Evolutionary conservation across 2,888 invertebrate genomes (phyloP), one percentile per base, ranked within the genome.

Genomic region (Luffia ferchaultella): DNA sequence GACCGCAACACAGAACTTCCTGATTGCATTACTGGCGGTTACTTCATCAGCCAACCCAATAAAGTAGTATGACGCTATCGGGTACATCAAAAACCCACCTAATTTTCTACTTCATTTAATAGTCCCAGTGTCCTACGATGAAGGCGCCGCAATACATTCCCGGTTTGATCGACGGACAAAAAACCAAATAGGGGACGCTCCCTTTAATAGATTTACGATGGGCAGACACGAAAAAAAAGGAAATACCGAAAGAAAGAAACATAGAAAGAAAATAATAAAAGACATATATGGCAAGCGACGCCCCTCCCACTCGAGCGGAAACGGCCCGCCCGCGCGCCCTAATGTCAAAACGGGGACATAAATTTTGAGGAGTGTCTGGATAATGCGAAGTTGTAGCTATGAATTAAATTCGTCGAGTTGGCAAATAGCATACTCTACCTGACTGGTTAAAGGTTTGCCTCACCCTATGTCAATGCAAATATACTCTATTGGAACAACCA

Each of bases 171-270:
- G n/a, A n/a, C n/a, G 30, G 30, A 30, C 30, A 12, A 30, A 30
- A 30, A 30, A 30, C 5, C 30, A 30, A 30, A 30, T 30, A 30
- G 30, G 30, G 30, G 30, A 30, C 3, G 30, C 63, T 64, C 60
- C 67, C 62, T 55, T 60, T 63, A 63, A 68, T 70, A 71, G 68
- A 73, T 73, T 68, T 64, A 45, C 42, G 17, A 43, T 42, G 20
- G 55, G 57, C 60, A 54, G 51, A 57, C 62, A 65, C 67, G 63
- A 64, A 69, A 66, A 60, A 60, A 57, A 53, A 59, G 57, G 16
- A 45, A 53, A 52, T 47, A 54, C 48, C 16, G 20, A 43, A 48
- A 41, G 41, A 43, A 49, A 49, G 44, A 49, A 42, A 43, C 20
- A 49, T 49, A 49, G 30, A 30, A 12, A 30, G n/a, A 30, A 30